phyloP scores from a whole-genome alignment of 1,140 invertebrate genomes.

The Metopolophium dirhodum region DNA sequence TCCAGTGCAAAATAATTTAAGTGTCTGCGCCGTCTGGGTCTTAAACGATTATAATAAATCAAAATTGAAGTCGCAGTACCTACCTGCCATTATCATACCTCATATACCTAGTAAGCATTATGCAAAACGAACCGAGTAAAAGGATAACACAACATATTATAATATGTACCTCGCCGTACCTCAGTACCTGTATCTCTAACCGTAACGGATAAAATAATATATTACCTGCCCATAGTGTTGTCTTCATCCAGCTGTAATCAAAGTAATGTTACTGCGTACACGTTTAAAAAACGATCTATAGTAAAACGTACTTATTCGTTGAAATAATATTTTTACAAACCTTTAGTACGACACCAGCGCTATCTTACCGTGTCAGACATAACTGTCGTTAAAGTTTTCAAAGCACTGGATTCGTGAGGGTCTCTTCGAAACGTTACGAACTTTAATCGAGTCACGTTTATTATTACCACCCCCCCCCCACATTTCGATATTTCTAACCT shows the following conservation, averaged over 20 bases:
- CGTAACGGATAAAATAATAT: background rate
- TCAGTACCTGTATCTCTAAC: background rate
- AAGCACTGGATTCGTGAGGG: slow-evolving; percentile 35
- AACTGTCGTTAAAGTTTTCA: slow-evolving; percentile 7
- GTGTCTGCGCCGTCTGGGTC: background rate
- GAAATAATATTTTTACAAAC: background rate
- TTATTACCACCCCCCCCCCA: background rate
- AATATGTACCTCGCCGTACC: too few species aligned
- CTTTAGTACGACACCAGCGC: slow-evolving; percentile 6
- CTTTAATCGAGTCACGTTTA: background rate
- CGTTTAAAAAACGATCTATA: background rate
- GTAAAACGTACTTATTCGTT: background rate
- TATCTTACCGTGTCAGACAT: background rate
- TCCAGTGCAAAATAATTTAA: background rate
- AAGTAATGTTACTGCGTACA: background rate
- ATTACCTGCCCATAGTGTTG: too few species aligned
- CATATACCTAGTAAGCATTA: background rate
- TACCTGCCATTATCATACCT: background rate
- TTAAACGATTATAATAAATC: slow-evolving; percentile 17
- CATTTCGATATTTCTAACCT: background rate
- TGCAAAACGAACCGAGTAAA: background rate
- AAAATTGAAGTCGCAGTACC: background rate
- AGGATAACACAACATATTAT: background rate
- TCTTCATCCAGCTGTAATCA: background rate
- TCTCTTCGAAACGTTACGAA: background rate